phyloP scores from a whole-genome alignment of 1,140 invertebrate genomes.

The Ectropis grisescens region DNA sequence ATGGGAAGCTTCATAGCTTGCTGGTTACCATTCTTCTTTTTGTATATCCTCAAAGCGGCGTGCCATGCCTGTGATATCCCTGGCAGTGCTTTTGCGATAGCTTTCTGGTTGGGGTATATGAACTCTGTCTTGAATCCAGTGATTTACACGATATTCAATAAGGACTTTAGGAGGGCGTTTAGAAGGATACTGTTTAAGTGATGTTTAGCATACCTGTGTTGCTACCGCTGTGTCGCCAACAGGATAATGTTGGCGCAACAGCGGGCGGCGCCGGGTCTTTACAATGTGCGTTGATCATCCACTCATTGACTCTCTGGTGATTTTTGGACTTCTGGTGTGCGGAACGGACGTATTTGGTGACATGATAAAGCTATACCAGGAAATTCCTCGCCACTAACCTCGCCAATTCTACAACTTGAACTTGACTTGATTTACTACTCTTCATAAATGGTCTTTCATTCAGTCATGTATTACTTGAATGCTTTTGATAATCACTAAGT shows the following conservation, averaged over 20 bases:
- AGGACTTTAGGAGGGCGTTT: slow-evolving; percentile 97
- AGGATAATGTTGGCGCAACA: slow-evolving; percentile 71
- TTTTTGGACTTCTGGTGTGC: slow-evolving; percentile 1
- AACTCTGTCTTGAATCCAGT: slow-evolving; percentile 98
- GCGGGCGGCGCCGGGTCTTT: slow-evolving; percentile 72
- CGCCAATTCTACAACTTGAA: no score
- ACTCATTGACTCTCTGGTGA: slow-evolving; percentile 5
- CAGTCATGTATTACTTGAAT: no score
- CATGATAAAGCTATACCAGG: no score
- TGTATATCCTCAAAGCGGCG: slow-evolving; percentile 90
- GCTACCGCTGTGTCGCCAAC: slow-evolving; percentile 75
- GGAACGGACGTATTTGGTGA: no score
- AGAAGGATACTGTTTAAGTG: slow-evolving; percentile 95
- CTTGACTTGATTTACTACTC: no score
- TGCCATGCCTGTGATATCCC: slow-evolving; percentile 85
- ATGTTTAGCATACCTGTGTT: slow-evolving; percentile 85
- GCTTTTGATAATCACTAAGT: no score
- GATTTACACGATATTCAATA: slow-evolving; percentile 99
- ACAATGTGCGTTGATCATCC: slow-evolving; percentile 57
- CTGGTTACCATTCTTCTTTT: slow-evolving; percentile 98
- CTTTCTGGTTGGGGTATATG: slow-evolving; percentile 99
- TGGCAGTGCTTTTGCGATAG: slow-evolving; percentile 89
- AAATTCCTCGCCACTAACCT: no score
- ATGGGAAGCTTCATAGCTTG: slow-evolving; percentile 99
- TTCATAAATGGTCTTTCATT: no score